Evolutionary conservation across 2,113 vertebrate species (phyloP).

Genomic region (Uria lomvia): DNA sequence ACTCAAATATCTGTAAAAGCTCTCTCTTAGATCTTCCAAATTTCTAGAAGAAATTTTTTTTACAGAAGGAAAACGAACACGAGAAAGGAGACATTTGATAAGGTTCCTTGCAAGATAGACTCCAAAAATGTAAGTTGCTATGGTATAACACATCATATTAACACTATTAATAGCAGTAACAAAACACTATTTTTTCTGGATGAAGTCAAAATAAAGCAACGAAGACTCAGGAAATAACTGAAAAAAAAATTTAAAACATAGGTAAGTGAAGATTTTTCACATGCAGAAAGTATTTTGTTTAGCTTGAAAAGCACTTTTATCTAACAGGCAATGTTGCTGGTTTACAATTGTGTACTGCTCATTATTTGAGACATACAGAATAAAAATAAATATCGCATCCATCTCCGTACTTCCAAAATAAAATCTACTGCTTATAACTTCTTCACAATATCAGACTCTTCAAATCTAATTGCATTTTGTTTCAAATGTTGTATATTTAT

Average conservation of each 20-base stretch:
- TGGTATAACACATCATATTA: background rate
- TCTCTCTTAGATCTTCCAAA: background rate
- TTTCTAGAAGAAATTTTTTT: background rate
- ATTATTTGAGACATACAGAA: background rate
- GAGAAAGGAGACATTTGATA: background rate
- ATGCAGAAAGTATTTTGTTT: background rate
- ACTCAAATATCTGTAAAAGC: background rate
- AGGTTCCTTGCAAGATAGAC: background rate
- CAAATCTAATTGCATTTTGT: slow-evolving; percentile 7
- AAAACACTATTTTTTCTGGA: background rate
- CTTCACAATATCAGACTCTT: slow-evolving; percentile 21
- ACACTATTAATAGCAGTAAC: background rate
- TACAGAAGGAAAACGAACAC: background rate
- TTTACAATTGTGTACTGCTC: background rate
- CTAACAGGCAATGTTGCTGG: background rate
- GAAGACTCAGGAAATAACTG: background rate
- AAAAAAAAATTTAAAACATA: background rate
- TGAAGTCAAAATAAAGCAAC: background rate
- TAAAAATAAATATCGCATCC: background rate
- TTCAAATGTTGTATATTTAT: slow-evolving; percentile 24
- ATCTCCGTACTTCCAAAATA: background rate
- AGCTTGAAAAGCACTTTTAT: background rate
- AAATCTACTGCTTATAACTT: background rate
- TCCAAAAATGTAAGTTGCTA: background rate
- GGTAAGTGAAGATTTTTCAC: background rate